phyloP scores from a whole-genome alignment of 2,888 invertebrate genomes.

The Sceliomorpha sp. region DNA sequence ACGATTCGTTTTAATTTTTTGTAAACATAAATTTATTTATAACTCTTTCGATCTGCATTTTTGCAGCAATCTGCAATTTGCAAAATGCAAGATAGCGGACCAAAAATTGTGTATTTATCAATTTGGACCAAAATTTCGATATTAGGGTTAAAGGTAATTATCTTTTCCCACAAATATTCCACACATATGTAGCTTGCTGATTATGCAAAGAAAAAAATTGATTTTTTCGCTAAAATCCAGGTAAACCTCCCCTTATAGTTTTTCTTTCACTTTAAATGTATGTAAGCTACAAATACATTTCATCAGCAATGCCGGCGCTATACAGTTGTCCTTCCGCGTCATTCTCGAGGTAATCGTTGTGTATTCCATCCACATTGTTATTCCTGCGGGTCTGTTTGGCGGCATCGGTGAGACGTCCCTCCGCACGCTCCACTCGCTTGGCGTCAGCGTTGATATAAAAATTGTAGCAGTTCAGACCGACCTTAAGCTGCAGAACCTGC shows the following conservation, averaged over 20 bases:
- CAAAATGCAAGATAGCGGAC: slow-evolving; percentile 8
- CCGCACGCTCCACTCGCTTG: not conserved
- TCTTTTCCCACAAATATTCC: too few relatives aligned
- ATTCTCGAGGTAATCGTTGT: slow-evolving; percentile 11
- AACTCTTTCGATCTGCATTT: too few relatives aligned
- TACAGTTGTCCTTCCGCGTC: slow-evolving; percentile 25
- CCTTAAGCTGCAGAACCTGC: slow-evolving; percentile 12
- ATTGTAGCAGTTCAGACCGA: slow-evolving; percentile 20
- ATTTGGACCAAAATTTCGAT: too few relatives aligned
- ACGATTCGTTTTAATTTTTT: too few relatives aligned
- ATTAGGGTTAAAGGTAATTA: too few relatives aligned
- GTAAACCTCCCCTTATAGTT: not conserved
- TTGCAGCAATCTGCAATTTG: too few relatives aligned
- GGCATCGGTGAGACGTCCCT: not conserved
- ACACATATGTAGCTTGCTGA: not conserved
- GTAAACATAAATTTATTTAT: too few relatives aligned
- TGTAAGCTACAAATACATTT: slow-evolving; percentile 12
- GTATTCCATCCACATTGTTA: slow-evolving; percentile 11
- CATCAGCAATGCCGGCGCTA: slow-evolving; percentile 24
- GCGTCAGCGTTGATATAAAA: slow-evolving; percentile 13
- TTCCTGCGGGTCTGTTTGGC: slow-evolving; percentile 9
- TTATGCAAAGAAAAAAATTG: slow-evolving; percentile 9
- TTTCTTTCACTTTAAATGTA: slow-evolving; percentile 7
- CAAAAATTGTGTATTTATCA: too few relatives aligned
- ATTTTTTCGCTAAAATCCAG: not conserved